Base-by-base conservation (phyloP, 2,888 invertebrate genomes). In the Chaetogeoica ovagalla region DNA sequence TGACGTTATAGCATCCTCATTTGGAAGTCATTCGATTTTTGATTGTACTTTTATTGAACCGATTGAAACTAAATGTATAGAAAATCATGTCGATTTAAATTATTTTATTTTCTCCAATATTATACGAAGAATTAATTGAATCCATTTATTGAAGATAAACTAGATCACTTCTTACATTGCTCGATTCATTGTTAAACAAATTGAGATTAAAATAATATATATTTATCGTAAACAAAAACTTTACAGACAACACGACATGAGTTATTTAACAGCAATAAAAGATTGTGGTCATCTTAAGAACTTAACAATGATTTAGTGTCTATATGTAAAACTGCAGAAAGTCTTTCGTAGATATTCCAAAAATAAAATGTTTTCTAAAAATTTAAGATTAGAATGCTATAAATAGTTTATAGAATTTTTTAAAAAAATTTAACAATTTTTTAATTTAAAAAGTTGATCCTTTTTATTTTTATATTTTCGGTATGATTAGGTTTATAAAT, bases 311-410 rank as follows among this genome's bases (percentile, higher is more conserved):
- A 68, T 68, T 21, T 68, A 17, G 68, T 68, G 23, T 23, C 15
- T 2, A 52, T 68, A 68, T 68, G 68, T 68, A 21, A 68, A 19
- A 52, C 68, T 68, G 68, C 48, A 68, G 68, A 68, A 68, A 68
- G 23, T 68, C 23, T 68, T 68, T 11, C 68, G 68, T 15, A 68
- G 15, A 52, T 52, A 68, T 68, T 68, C 52, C 15, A 52, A 30
- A 23, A 68, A 23, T 52, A 17, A 52, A 68, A 19, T 52, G 17
- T 68, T 68, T 9, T 68, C 52, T 52, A 68, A 43, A 43, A 43
- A n/a, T n/a, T n/a, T n/a, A n/a, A n/a, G n/a, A n/a, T n/a, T n/a
- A n/a, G n/a, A n/a, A n/a, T n/a, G n/a, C n/a, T n/a, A n/a, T n/a
- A n/a, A n/a, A n/a, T n/a, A n/a, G n/a, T n/a, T n/a, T n/a, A n/a